Evolutionary conservation across 2,113 vertebrate species (phyloP), one percentile per base, ranked within the genome.

Genomic region (Alectura lathami): DNA sequence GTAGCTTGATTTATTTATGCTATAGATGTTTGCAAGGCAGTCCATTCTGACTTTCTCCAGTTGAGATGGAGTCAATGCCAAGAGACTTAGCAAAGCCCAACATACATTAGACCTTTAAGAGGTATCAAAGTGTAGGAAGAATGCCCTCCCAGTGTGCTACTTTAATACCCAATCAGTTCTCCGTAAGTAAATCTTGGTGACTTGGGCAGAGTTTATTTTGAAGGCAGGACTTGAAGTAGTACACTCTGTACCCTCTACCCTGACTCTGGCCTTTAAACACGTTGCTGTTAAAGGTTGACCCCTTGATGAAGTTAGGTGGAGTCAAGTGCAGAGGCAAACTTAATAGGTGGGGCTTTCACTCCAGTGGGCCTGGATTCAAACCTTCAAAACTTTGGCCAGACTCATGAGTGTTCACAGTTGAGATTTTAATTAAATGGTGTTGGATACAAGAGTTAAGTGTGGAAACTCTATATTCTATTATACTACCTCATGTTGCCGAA

Each of bases 361-460:
- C 51, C 53, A 91, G 38, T 81, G 88, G 75, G 89, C 76, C 38
- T 38, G 18, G 64, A 93, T 75, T 90, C 94, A 96, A 91, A 75
- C 56, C 64, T 86, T 70, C 76, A 84, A 81, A 91, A 72, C 48
- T 68, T 86, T 95, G 89, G 83, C 83, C 22, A 67, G 86, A 51
- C 24, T 94, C 73, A 22, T 75, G 72, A 89, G 75, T 95, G 36
- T 88, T 93, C 68, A 78, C 60, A 34, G 60, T 8, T 78, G 83
- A 94, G 51, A 56, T 53, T 96, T 97, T 96, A 96, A 96, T 96
- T 94, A 95, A 93, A 88, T 95, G 60, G 90, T 95, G 88, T 90
- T 96, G 89, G 91, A 43, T 96, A 89, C 76, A 70, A 87, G 79
- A 51, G 24, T 69, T 89, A 70, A 93, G 89, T 59, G 51, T 89